Evolutionary conservation across 2,797 vertebrate species (phyloP), one percentile per base, ranked within the genome.

Genomic region (Rhinophrynus dorsalis): DNA sequence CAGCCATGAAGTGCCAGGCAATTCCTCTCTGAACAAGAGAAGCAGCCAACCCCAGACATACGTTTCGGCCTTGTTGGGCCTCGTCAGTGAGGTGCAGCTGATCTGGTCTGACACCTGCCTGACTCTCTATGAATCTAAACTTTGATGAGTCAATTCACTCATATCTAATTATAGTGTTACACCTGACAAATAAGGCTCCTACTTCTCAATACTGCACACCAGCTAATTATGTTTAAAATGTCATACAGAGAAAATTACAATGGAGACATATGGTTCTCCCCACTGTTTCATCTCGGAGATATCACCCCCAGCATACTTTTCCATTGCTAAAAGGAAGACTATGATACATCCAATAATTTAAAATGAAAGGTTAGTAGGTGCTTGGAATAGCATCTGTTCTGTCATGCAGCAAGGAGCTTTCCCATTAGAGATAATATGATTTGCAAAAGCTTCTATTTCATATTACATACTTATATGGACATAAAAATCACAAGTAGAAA

Each of bases 401-500:
- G 27, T 57, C 64, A 67, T 67, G 52, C 64, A 18, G 42, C 30
- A 15, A 18, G 1, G 35, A 56, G 42, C 38, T 18, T 44, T 68
- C 54, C 54, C 54, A 42, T 69, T 61, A 69, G 44, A 54, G 67
- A 61, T 61, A 61, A 52, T 61, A 38, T 52, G 48, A 69, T 69
- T 69, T 52, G 47, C 26, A 23, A 21, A 21, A 56, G 8, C 33
- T 68, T 15, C 52, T 1, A 35, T 67, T 27, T 48, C 42, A 27
- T 7, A 8, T 13, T n/a, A 6, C 54, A 33, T 45, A n/a, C 23
- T 35, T 18, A 32, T n/a, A 44, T 30, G 30, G 37, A 47, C 68
- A 63, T 63, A 63, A 71, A 62, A 71, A 63, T 55, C 67, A 44
- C 26, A 45, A 42, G 58, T 18, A 59, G 50, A 69, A 61, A 69